A percentile compares a stretch with the other conserved stretches of the same genome.
Evolutionary conservation across 2,797 vertebrate species (phyloP).

Genomic region (Allobates femoralis): DNA sequence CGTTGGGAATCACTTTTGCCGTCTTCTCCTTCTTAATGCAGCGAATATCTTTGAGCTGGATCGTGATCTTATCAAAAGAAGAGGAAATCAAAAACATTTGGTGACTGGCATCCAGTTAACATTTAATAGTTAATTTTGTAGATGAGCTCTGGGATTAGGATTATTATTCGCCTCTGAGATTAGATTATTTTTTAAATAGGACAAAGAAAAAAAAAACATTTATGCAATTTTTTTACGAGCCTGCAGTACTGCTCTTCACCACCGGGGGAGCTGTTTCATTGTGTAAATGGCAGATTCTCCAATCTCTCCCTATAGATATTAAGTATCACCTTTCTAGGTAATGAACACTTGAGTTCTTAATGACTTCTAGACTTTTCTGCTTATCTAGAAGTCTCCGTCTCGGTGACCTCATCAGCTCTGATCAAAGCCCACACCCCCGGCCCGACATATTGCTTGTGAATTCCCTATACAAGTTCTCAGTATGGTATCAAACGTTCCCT

Average conservation of each 20-base stretch:
- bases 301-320: not conserved
- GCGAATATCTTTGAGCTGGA: constrained; percentile 89
- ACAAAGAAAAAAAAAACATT: too few species aligned
- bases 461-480: not conserved
- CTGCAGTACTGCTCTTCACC: not conserved
- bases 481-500: not conserved
- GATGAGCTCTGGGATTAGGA: too few species aligned
- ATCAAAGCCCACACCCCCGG: not conserved
- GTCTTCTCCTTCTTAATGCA: constrained; percentile 92
- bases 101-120: not conserved
- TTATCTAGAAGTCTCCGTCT: not conserved
- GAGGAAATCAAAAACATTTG: not conserved
- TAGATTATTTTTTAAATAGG: too few species aligned
- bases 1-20: constrained; percentile 91
- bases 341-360: not conserved
- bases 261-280: not conserved
- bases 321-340: not conserved
- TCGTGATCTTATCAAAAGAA: constrained; percentile 80
- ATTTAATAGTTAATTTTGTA: not conserved
- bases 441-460: not conserved
- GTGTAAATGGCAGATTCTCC: not conserved
- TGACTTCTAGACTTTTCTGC: not conserved
- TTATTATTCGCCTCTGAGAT: too few species aligned
- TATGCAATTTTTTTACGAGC: too few species aligned
- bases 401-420: too few species aligned